Evolutionary conservation across 2,797 vertebrate genomes (phyloP).

Genomic region (Pangasius larnaudii): DNA sequence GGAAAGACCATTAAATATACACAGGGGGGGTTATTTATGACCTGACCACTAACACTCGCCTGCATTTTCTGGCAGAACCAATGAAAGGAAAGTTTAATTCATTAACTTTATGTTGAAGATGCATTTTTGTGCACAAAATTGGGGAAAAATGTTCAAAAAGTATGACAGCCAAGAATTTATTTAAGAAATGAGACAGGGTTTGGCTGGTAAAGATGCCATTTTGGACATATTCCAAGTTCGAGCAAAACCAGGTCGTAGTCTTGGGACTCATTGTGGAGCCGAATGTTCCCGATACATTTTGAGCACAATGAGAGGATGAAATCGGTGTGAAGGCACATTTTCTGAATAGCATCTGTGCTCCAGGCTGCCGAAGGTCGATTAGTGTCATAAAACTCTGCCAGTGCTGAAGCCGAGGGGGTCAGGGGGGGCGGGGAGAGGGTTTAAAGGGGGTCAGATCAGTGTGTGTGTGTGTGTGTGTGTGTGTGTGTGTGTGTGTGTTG

Average conservation of each 20-base stretch:
- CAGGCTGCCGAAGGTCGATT: slow-evolving; percentile 83
- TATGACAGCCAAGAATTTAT: slow-evolving; percentile 65
- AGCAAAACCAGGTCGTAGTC: slow-evolving; percentile 68
- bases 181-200: slow-evolving; percentile 63
- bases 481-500: slow-evolving; percentile 69
- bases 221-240: slow-evolving; percentile 80
- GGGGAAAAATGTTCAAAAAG: neutral
- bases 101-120: slow-evolving; percentile 46
- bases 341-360: slow-evolving; percentile 87
- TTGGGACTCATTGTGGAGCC: slow-evolving; percentile 71
- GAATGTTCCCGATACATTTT: slow-evolving; percentile 81
- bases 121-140: slow-evolving; percentile 40
- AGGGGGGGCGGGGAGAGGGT: slow-evolving; percentile 58
- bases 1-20: slow-evolving; percentile 28
- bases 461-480: slow-evolving; percentile 31
- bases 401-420: slow-evolving; percentile 87
- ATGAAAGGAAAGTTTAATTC: slow-evolving; percentile 49
- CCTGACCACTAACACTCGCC: slow-evolving; percentile 28
- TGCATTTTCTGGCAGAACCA: slow-evolving; percentile 35
- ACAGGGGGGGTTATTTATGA: slow-evolving; percentile 35
- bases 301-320: slow-evolving; percentile 81
- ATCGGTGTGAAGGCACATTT: slow-evolving; percentile 84
- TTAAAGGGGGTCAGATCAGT: slow-evolving; percentile 43
- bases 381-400: slow-evolving; percentile 88
- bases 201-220: slow-evolving; percentile 70